phyloP scores from a whole-genome alignment of 2,797 vertebrate genomes.

The Hippocampus kuda region DNA sequence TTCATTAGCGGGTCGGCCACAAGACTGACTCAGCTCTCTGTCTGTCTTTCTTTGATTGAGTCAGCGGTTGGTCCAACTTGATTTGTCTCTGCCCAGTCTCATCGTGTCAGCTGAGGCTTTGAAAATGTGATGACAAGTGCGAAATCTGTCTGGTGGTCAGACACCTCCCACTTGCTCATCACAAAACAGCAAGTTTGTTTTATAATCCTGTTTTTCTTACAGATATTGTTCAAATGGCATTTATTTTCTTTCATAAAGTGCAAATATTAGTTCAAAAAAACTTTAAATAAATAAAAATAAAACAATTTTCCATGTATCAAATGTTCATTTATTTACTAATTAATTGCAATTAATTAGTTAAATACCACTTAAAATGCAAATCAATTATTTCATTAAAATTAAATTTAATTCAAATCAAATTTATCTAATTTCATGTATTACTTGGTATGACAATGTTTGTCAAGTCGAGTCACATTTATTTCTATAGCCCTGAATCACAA shows the following conservation, averaged over 20 bases:
- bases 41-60: background rate
- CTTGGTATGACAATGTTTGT: too few species aligned
- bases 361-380: too few species aligned
- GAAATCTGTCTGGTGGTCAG: background rate
- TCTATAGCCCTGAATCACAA: too few species aligned
- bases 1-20: background rate
- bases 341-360: too few species aligned
- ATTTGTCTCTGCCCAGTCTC: background rate
- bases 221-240: too few species aligned
- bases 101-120: background rate
- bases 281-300: background rate
- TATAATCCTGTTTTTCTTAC: background rate
- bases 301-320: background rate
- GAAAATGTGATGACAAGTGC: background rate
- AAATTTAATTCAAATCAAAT: too few species aligned
- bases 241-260: background rate
- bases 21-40: background rate
- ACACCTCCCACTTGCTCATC: background rate
- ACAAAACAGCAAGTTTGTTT: background rate
- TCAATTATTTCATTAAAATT: too few species aligned
- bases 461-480: too few species aligned
- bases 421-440: too few species aligned
- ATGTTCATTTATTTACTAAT: background rate
- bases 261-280: background rate
- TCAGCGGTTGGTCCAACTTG: background rate